Evolutionary conservation across 2,113 vertebrate species (phyloP).

Genomic region (Piaya cayana): DNA sequence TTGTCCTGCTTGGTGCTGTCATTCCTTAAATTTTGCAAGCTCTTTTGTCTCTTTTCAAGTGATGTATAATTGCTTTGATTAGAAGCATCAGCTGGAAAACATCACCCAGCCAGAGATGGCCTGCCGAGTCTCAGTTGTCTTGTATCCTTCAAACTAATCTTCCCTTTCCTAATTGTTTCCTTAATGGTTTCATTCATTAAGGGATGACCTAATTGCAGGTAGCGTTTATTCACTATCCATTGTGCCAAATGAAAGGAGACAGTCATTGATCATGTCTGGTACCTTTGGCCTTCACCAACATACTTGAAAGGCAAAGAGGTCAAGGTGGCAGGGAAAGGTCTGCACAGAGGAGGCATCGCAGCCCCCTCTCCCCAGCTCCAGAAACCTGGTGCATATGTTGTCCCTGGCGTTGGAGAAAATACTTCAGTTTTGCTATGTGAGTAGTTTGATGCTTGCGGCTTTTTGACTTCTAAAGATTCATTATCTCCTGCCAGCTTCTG

Average conservation of each 20-base stretch:
- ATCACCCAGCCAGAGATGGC: not conserved
- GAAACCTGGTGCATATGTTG: not conserved
- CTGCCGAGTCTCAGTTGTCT: not conserved
- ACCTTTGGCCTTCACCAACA: not conserved
- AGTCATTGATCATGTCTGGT: not conserved
- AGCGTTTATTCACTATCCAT: not conserved
- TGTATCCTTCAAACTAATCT: not conserved
- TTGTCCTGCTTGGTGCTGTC: not conserved
- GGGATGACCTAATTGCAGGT: not conserved
- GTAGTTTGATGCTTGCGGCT: not conserved
- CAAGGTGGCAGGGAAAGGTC: not conserved
- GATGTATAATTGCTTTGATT: not conserved
- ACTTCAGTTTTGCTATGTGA: not conserved
- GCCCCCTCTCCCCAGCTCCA: not conserved
- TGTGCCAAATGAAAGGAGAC: not conserved
- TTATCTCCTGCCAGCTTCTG: not conserved
- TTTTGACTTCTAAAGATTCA: not conserved
- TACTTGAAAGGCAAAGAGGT: not conserved
- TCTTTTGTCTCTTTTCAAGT: not conserved
- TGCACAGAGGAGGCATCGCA: rapidly evolving
- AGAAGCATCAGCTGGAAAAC: not conserved
- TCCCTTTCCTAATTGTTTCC: not conserved
- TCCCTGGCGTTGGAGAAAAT: not conserved
- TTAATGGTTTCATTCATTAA: conserved; percentile 8
- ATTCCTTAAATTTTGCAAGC: not conserved